Base-by-base conservation (phyloP, 2,797 vertebrate genomes). In the Gastrophryne carolinensis region DNA sequence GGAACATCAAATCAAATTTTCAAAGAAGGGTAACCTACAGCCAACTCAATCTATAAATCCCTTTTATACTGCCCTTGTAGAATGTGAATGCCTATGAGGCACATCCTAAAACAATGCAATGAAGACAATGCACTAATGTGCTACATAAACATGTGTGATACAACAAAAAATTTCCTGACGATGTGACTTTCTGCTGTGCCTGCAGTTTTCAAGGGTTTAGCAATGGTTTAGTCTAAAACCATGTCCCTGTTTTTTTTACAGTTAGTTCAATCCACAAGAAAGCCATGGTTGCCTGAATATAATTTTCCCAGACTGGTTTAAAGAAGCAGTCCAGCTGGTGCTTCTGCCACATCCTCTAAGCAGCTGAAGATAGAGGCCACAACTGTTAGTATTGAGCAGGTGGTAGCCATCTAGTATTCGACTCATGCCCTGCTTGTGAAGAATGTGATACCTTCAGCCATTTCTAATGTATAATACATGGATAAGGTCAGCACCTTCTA, bases 301-400 rank as follows among this genome's bases (percentile, higher is more conserved):
- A 29, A 56, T 56, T 54, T 54, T 54, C 52, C 52, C 52, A 54
- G 52, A 23, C 52, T 54, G 26, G 52, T n/a, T 11, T 29, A 54
- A 27, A 15, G 52, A 54, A 29, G 29, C 24, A 15, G 12, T 12
- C 52, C 52, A 54, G 52, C 52, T 54, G 52, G 52, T 29, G 24
- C 8, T 15, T 13, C n/a, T n/a, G 24, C 52, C 24, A 26, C 29
- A 23, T 54, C 52, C 23, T 27, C 52, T 54, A 26, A 54, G 52
- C 52, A 54, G 52, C 52, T 54, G 52, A 56, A 15, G 27, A 27
- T 56, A 56, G 26, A 56, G 26, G 7, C 19, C 11, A 29, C 53
- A 56, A 30, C 53, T 56, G 53, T 56, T 56, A 29, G 27, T 7
- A 30, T 29, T 8, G 27, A 56, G 53, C 53, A 56, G 53, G 53